phyloP scores from a whole-genome alignment of 2,797 vertebrate genomes.

The Chaetodon trifasciatus region DNA sequence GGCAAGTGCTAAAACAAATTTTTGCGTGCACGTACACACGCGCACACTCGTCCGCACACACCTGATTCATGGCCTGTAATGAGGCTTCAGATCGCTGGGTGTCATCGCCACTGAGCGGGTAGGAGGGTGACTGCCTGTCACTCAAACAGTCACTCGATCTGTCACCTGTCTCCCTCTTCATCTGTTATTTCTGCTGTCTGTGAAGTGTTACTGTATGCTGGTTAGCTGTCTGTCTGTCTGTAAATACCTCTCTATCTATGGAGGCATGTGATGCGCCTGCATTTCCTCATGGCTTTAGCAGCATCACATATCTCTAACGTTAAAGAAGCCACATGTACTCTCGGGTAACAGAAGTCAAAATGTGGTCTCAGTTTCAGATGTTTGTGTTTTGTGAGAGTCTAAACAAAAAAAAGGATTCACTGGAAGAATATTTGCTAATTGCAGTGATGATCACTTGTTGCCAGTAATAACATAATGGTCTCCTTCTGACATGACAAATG shows the following conservation, averaged over 20 bases:
- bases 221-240: conserved; percentile 25
- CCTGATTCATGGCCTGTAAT: conserved; percentile 39
- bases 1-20: conserved; percentile 25
- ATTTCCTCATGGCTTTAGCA: not conserved
- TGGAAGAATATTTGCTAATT: not conserved
- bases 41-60: conserved; percentile 4
- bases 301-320: not conserved
- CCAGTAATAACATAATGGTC: not conserved
- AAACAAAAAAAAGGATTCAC: not conserved
- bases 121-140: conserved; percentile 50
- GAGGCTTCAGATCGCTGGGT: conserved; percentile 53
- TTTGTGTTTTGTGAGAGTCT: not conserved
- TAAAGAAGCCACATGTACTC: not conserved
- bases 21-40: not conserved
- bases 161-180: conserved; percentile 49
- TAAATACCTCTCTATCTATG: not conserved
- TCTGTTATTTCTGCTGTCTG: conserved; percentile 14
- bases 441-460: not conserved
- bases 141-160: conserved; percentile 27
- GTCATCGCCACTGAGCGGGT: conserved; percentile 43
- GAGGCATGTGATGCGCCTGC: not conserved
- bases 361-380: not conserved
- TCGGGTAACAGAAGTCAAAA: not conserved
- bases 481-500: not conserved
- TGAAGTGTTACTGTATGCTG: not conserved